Base-by-base conservation (phyloP, 2,888 invertebrate species). In the Hetaerina titia region DNA sequence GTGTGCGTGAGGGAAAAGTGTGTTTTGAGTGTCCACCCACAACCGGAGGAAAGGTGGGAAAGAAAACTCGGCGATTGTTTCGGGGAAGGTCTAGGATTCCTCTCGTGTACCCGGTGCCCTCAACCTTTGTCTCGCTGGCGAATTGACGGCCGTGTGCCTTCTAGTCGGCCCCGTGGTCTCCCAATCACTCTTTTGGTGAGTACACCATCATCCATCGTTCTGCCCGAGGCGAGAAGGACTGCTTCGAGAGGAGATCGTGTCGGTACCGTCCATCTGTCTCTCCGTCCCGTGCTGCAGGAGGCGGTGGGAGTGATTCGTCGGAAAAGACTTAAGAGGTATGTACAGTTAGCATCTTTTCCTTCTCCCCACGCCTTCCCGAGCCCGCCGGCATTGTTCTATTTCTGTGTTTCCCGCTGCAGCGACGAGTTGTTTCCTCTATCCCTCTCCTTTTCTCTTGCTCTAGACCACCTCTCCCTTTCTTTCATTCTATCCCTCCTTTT, bases 311-410 rank as follows among this genome's bases (percentile, higher is more conserved):
- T 11, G 81, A 31, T 31, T 81, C 81, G 31, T 22, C 31, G 19
- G 31, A 31, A 11, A 15, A 31, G 81, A 22, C 15, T 9, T 81
- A 45, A 4, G 25, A 31, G 25, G 81, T 25, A 81, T 11, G 81
- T 81, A 69, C 81, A 81, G 81, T 81, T 31, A 81, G 19, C 25
- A 81, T 81, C 25, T 81, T 31, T 11, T 25, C 31, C 81, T 81
- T 8, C 81, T 31, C 81, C 81, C 31, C 81, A 81, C 81, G 81
- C 22, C 81, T 81, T 22, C 81, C 81, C 25, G 31, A 81, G 81
- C 25, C 81, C 81, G 22, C 81, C 81, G 81, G 81, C 81, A 81
- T 81, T 81, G 81, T 81, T 81, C 81, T 81, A 81, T 81, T 81
- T 81, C 81, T 81, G 81, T 69, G 22, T 81, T 81, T 81, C 81